Conservation (phyloP, 53 echinoderm and acorn worm species). For the Actinopyga echinites region DNA sequence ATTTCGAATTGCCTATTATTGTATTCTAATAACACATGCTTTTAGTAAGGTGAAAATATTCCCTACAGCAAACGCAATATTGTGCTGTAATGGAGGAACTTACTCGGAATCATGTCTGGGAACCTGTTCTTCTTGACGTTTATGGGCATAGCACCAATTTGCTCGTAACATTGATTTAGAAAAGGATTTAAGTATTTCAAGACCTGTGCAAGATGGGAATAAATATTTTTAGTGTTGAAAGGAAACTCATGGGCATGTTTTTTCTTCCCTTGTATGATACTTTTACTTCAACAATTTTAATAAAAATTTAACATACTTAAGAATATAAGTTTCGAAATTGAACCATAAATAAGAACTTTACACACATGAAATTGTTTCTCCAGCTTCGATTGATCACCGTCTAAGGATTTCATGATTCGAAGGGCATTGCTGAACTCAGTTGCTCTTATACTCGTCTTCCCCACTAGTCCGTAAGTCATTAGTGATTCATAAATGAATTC, state of each 20-base stretch:
- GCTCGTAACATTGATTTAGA: constrained; percentile 24
- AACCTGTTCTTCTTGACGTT: constrained; percentile 76
- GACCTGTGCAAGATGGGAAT: not conserved
- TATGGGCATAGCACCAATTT: constrained; percentile 18
- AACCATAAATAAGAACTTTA: not conserved
- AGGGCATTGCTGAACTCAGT: not conserved
- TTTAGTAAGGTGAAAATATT: too few relatives aligned
- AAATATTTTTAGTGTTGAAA: too few relatives aligned
- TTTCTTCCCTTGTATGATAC: too few relatives aligned
- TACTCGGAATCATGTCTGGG: constrained; percentile 59
- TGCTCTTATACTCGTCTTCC: not conserved
- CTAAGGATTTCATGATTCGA: not conserved
- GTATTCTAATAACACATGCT: too few relatives aligned
- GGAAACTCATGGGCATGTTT: too few relatives aligned
- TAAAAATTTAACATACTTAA: too few relatives aligned
- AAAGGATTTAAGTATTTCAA: not conserved
- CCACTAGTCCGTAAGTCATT: not conserved
- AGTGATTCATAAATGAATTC: constrained; percentile 12
- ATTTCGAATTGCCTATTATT: too few relatives aligned
- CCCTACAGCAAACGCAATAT: too few relatives aligned
- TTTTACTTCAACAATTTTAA: too few relatives aligned
- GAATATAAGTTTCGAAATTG: too few relatives aligned
- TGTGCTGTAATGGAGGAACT: too few relatives aligned
- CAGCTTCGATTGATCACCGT: not conserved
- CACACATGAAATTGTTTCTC: not conserved